Percentiles rank a stretch among this genome's conserved stretches.
Evolutionary conservation across 2,113 vertebrate species (phyloP).

Genomic region (Oenanthe melanoleuca): DNA sequence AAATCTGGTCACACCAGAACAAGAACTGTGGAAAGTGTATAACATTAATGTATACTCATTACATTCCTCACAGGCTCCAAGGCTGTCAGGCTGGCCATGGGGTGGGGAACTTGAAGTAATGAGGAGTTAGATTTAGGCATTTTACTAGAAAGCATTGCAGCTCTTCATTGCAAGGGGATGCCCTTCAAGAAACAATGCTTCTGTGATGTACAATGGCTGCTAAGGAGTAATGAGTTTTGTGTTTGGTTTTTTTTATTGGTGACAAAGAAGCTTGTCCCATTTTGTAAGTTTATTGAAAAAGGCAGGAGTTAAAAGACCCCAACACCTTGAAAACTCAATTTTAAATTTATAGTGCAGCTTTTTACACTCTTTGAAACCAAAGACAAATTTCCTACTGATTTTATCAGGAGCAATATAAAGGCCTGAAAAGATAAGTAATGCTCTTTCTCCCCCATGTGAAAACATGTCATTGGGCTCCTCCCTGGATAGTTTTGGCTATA

Average conservation of each 20-base stretch:
- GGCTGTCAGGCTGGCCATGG: background rate
- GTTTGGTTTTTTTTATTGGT: background rate
- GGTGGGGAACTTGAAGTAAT: background rate
- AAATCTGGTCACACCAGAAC: conserved; percentile 51
- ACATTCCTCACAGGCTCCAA: background rate
- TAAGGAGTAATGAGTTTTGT: background rate
- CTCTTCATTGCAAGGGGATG: background rate
- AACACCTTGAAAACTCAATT: background rate
- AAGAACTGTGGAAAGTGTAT: conserved; percentile 33
- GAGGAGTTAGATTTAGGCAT: conserved; percentile 12
- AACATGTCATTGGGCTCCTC: background rate
- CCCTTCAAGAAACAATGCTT: background rate
- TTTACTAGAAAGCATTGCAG: conserved; percentile 6
- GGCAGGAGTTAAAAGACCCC: background rate
- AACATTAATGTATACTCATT: conserved; percentile 20
- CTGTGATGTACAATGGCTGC: background rate
- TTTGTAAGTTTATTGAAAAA: conserved; percentile 11
- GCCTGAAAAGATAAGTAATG: background rate
- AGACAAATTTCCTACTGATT: conserved; percentile 9
- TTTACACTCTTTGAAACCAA: conserved; percentile 14
- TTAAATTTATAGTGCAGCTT: background rate
- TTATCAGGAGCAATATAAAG: background rate
- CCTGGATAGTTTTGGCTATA: background rate
- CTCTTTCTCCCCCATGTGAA: background rate
- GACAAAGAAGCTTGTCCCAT: background rate